These are phyloP conservation scores for Pungitius pungitius DNA, from an alignment of 2,113 vertebrate genomes.

Conservation along the genomic window DNA sequence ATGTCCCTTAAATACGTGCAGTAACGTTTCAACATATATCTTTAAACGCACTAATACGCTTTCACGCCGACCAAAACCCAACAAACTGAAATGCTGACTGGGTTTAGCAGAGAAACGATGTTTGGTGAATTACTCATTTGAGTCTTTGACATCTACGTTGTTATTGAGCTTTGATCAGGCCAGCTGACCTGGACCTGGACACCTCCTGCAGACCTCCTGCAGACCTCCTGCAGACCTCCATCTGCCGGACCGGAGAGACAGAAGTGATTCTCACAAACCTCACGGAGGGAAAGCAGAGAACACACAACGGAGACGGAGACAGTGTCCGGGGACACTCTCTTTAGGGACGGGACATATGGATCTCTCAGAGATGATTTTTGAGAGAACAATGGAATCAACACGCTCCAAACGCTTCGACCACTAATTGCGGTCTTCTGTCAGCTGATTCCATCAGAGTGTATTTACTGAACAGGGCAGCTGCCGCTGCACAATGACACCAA, in stretches of 20 bases:
- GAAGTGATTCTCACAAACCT: background rate
- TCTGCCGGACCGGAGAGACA: constrained; percentile 35
- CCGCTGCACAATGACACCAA: background rate
- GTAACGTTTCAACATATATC: background rate
- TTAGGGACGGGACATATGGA: too few relatives aligned
- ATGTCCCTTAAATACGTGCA: background rate
- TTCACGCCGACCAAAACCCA: too few relatives aligned
- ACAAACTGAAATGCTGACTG: too few relatives aligned
- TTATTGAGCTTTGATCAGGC: background rate
- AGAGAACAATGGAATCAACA: background rate
- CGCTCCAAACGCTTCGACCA: background rate
- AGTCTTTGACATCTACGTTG: too few relatives aligned
- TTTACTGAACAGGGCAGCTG: background rate
- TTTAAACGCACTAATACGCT: background rate
- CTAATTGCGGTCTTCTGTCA: background rate
- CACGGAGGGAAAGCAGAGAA: background rate
- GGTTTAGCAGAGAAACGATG: too few relatives aligned
- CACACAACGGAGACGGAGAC: background rate
- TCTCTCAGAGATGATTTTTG: background rate
- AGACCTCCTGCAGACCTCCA: constrained; percentile 53
- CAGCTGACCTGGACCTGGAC: background rate
- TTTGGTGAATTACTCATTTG: too few relatives aligned
- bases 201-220: too few relatives aligned
- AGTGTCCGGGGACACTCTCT: too few relatives aligned
- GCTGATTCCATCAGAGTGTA: background rate